Evolutionary conservation across 92 coral and sea anemone species (phyloP).

Genomic region (Porites cylindrica): DNA sequence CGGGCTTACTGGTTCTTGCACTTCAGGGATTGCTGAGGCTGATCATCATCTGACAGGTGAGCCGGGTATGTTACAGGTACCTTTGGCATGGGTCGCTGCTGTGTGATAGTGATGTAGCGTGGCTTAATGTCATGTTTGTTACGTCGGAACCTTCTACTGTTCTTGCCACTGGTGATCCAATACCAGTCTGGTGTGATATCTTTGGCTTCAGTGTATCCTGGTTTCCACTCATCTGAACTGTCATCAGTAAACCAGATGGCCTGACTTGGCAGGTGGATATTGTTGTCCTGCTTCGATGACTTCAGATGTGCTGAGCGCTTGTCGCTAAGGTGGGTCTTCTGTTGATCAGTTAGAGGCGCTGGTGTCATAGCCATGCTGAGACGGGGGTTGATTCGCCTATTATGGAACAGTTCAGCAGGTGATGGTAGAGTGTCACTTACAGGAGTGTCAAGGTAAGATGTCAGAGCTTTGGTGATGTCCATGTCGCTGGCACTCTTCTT

Average conservation of each 20-base stretch:
- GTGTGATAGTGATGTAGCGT: conserved; percentile 55
- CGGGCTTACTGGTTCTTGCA: too few species aligned
- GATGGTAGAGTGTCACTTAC: conserved; percentile 37
- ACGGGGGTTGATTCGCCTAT: conserved; percentile 60
- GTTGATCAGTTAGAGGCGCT: conserved; percentile 71
- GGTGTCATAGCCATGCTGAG: conserved; percentile 76
- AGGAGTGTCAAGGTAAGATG: conserved; percentile 45
- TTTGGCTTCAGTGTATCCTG: conserved; percentile 56
- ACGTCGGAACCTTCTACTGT: conserved; percentile 58
- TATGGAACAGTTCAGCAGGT: conserved; percentile 63
- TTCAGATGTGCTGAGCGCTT: conserved; percentile 76
- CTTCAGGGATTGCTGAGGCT: background rate
- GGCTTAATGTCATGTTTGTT: conserved; percentile 75
- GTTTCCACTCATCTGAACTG: conserved; percentile 65
- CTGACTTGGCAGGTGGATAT: conserved; percentile 55
- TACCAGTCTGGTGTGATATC: conserved; percentile 72
- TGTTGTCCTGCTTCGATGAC: conserved; percentile 49
- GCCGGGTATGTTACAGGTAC: conserved; percentile 3
- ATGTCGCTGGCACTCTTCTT: conserved; percentile 62
- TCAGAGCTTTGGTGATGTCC: conserved; percentile 66
- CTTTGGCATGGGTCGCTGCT: conserved; percentile 42
- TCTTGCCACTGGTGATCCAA: conserved; percentile 69
- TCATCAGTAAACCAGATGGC: conserved; percentile 71
- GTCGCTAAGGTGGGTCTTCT: conserved; percentile 59
- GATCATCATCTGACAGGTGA: background rate